Percentiles rank a stretch among this genome's conserved stretches.
Conservation (phyloP, 92 coral and sea anemone species). For the Phenganax marumi region DNA sequence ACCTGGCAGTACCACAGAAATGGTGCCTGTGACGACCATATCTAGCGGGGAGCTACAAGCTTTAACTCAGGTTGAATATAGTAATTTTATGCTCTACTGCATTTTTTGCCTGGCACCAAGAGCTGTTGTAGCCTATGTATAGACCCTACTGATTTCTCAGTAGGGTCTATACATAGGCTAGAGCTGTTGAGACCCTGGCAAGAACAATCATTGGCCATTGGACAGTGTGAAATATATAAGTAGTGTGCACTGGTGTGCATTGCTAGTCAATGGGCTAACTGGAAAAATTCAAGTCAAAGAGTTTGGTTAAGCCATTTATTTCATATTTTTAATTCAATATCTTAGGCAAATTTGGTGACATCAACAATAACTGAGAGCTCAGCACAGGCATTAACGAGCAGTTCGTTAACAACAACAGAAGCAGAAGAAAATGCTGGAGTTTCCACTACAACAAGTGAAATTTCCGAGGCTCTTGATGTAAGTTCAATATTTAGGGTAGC, state of each 20-base stretch:
- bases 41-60: conserved; percentile 84
- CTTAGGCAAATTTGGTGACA: background rate
- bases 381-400: conserved; percentile 26
- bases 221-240: too few relatives aligned
- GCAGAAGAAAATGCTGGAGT: background rate
- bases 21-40: conserved; percentile 70
- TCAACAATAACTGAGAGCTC: conserved; percentile 28
- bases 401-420: conserved; percentile 39
- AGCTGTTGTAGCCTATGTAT: too few relatives aligned
- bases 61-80: conserved; percentile 85
- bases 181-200: too few relatives aligned
- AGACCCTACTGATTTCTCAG: too few relatives aligned
- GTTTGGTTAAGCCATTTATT: too few relatives aligned
- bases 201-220: too few relatives aligned
- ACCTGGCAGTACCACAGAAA: conserved; percentile 64
- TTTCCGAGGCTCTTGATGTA: conserved; percentile 31
- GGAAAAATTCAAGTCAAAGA: too few relatives aligned
- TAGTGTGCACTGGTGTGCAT: too few relatives aligned
- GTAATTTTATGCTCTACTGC: background rate
- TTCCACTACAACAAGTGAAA: background rate
- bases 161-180: too few relatives aligned
- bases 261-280: too few relatives aligned
- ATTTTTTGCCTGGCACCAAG: too few relatives aligned
- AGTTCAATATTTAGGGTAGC: conserved; percentile 31
- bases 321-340: background rate